Conservation (phyloP, 2,113 vertebrate species). For the Grammomys dolichurus region DNA sequence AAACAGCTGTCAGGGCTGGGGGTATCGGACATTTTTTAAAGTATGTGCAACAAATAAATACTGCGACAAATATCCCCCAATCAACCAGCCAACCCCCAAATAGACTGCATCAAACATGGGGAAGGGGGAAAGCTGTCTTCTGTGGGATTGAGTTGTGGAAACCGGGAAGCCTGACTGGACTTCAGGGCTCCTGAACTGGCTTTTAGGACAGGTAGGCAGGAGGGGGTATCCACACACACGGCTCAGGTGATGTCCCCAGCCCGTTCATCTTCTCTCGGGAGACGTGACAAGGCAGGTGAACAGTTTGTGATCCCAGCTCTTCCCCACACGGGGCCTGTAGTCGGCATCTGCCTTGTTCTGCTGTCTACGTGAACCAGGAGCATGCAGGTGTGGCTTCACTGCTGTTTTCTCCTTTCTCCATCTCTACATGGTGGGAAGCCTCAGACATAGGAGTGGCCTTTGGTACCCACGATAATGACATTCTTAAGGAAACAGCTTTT, state of each 20-base stretch:
- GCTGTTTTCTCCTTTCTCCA: rapidly evolving
- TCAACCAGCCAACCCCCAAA: too few relatives aligned
- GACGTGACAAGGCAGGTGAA: neutral
- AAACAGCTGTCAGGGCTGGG: too few relatives aligned
- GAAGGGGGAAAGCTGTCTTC: neutral
- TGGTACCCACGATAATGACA: conserved; percentile 28
- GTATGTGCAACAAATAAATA: neutral
- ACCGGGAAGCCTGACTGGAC: rapidly evolving
- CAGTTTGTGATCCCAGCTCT: neutral
- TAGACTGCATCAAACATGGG: neutral
- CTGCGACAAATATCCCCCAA: neutral
- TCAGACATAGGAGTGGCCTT: neutral
- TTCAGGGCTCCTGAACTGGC: rapidly evolving
- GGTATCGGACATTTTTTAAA: too few relatives aligned
- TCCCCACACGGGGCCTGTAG: neutral
- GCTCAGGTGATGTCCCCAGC: neutral
- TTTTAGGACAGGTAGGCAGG: neutral
- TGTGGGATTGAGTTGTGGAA: rapidly evolving
- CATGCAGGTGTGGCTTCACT: rapidly evolving
- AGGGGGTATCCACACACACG: too few relatives aligned
- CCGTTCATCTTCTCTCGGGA: neutral
- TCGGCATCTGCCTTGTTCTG: neutral
- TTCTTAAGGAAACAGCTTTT: conserved; percentile 59
- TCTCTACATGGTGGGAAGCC: neutral
- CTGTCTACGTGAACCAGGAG: rapidly evolving